These are phyloP conservation scores for Anthonomus grandis DNA, from an alignment of 1,140 invertebrate genomes.

Conservation along the genomic window DNA sequence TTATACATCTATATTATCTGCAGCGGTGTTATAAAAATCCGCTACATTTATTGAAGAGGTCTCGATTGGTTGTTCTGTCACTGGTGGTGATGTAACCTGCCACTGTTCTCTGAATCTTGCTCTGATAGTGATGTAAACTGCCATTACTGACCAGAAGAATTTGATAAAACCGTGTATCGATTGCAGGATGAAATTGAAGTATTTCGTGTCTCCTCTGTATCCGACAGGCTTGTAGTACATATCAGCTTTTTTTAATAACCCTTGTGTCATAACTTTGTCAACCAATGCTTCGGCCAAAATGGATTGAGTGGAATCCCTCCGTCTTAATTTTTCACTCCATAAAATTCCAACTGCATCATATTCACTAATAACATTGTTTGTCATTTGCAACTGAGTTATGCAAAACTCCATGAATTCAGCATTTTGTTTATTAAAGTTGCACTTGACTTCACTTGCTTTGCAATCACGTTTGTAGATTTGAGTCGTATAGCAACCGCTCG, in stretches of 20 bases:
- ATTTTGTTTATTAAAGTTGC: neutral
- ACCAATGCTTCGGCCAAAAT: neutral
- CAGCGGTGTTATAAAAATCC: no score
- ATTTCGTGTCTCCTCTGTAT: neutral
- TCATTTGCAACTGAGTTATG: neutral
- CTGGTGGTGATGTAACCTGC: no score
- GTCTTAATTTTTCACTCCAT: neutral
- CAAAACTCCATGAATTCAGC: neutral
- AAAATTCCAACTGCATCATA: neutral
- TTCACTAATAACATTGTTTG: neutral
- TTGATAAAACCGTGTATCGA: no score
- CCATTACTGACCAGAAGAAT: no score
- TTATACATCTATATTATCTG: neutral
- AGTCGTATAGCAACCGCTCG: no score
- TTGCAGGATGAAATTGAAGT: neutral
- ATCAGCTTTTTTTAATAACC: neutral
- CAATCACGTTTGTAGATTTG: neutral
- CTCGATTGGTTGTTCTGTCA: no score
- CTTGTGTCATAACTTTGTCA: neutral
- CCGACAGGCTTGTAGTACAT: neutral
- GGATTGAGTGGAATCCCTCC: neutral
- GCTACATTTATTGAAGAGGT: no score
- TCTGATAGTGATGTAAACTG: neutral
- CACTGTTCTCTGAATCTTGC: no score
- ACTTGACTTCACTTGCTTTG: neutral